These are phyloP conservation scores for Macquaria ambigua DNA, from an alignment of 2,113 vertebrate species.

Conservation along the genomic window DNA sequence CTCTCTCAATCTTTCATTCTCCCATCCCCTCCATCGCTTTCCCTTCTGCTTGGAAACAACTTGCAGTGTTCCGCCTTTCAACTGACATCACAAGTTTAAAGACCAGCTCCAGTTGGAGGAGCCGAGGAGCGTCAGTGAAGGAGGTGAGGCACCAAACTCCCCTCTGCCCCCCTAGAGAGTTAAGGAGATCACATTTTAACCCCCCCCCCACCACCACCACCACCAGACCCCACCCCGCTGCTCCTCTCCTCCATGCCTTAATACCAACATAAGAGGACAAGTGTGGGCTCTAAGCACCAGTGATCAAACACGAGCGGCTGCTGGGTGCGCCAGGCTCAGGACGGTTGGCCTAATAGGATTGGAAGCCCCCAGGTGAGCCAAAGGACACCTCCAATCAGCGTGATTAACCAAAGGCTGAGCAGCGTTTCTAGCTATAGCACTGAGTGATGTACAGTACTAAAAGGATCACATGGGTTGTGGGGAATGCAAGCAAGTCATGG, in stretches of 20 bases:
- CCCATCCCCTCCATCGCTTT: constrained; percentile 22
- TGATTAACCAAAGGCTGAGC: constrained; percentile 81
- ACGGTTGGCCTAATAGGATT: constrained; percentile 87
- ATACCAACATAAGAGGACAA: constrained; percentile 84
- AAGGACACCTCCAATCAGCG: constrained; percentile 82
- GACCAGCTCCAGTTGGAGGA: constrained; percentile 66
- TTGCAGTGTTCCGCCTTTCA: constrained; percentile 75
- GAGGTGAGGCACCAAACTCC: constrained; percentile 80
- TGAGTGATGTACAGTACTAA: constrained; percentile 69
- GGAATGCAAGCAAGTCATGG: constrained; percentile 58
- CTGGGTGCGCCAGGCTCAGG: constrained; percentile 81
- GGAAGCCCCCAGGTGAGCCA: constrained; percentile 87
- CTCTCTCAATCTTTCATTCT: constrained; percentile 22
- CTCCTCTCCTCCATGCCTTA: constrained; percentile 74
- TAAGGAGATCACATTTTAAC: constrained; percentile 86
- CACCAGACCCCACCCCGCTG: constrained; percentile 64
- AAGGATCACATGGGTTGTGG: constrained; percentile 71
- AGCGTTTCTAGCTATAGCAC: constrained; percentile 65
- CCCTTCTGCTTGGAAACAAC: constrained; percentile 60
- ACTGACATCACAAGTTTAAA: constrained; percentile 77
- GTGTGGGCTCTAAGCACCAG: constrained; percentile 85
- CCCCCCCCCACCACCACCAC: constrained; percentile 42
- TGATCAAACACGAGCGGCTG: constrained; percentile 85
- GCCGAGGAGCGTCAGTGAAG: constrained; percentile 70
- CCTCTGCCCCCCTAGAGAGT: constrained; percentile 82